Evolutionary conservation across 2,888 invertebrate genomes (phyloP).

Genomic region (Allolobophora icterica): DNA sequence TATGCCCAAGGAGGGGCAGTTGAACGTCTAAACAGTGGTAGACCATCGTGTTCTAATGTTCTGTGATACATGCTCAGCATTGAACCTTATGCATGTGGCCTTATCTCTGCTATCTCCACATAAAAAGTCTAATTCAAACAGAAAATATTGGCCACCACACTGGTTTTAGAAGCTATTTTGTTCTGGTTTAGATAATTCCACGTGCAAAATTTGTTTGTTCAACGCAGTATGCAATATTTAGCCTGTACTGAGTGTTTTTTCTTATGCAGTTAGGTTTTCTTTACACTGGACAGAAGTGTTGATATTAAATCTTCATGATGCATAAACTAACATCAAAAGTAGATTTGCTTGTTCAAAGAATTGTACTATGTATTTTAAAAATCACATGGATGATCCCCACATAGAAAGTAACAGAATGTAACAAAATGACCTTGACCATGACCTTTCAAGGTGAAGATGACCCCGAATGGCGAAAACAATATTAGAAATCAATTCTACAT

Average conservation of each 20-base stretch:
- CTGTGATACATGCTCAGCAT: background rate
- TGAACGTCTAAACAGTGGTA: background rate
- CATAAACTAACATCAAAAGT: background rate
- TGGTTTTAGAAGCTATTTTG: background rate
- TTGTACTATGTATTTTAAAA: background rate
- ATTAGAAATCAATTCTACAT: too few relatives aligned
- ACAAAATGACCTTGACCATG: too few relatives aligned
- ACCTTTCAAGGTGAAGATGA: too few relatives aligned
- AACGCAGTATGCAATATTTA: background rate
- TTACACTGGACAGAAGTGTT: background rate
- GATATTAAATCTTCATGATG: too few relatives aligned
- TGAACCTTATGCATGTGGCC: background rate
- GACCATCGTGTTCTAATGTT: background rate
- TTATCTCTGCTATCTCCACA: background rate
- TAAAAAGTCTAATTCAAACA: background rate
- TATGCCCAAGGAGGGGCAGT: background rate
- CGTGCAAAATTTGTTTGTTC: background rate
- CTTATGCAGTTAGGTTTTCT: background rate
- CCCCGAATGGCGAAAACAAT: too few relatives aligned
- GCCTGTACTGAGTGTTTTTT: background rate
- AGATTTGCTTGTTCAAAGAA: background rate
- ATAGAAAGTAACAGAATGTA: too few relatives aligned
- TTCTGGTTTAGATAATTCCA: background rate
- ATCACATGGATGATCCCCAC: background rate
- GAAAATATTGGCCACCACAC: background rate